phyloP scores from a whole-genome alignment of 1,140 invertebrate genomes.

The Hyles vespertilio region DNA sequence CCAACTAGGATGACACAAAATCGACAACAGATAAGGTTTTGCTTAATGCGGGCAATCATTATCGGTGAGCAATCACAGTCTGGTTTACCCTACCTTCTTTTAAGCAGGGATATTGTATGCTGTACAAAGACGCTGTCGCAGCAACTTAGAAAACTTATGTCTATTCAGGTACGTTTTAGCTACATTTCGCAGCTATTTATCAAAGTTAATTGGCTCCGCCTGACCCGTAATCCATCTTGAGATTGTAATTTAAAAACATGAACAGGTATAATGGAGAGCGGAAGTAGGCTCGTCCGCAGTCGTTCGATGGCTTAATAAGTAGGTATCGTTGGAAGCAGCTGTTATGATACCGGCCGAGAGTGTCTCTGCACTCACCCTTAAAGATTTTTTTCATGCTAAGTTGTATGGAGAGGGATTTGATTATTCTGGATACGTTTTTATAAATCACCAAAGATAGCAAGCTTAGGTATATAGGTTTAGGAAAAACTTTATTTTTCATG shows the following conservation, averaged over 20 bases:
- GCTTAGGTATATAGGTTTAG: too few relatives aligned
- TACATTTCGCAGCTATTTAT: neutral
- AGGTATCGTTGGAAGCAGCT: slow-evolving; percentile 69
- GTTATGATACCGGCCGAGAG: slow-evolving; percentile 70
- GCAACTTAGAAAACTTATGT: too few relatives aligned
- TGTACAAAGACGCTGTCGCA: too few relatives aligned
- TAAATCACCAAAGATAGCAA: too few relatives aligned
- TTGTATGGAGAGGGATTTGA: slow-evolving; percentile 33
- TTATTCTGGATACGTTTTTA: neutral
- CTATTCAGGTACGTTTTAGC: too few relatives aligned
- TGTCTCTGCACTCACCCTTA: slow-evolving; percentile 68
- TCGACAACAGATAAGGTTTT: too few relatives aligned
- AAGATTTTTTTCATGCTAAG: slow-evolving; percentile 40
- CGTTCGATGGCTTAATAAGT: slow-evolving; percentile 67
- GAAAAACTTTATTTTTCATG: too few relatives aligned
- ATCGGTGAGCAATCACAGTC: too few relatives aligned
- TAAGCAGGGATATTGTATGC: too few relatives aligned
- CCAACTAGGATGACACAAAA: too few relatives aligned
- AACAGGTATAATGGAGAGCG: slow-evolving; percentile 46
- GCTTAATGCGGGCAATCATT: too few relatives aligned
- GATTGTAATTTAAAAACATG: slow-evolving; percentile 62
- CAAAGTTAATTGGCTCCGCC: slow-evolving; percentile 19
- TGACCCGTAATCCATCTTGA: slow-evolving; percentile 25
- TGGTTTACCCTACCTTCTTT: too few relatives aligned
- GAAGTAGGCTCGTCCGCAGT: slow-evolving; percentile 25